Evolutionary conservation across 2,888 invertebrate species (phyloP).

Genomic region (Sinelater perroti): DNA sequence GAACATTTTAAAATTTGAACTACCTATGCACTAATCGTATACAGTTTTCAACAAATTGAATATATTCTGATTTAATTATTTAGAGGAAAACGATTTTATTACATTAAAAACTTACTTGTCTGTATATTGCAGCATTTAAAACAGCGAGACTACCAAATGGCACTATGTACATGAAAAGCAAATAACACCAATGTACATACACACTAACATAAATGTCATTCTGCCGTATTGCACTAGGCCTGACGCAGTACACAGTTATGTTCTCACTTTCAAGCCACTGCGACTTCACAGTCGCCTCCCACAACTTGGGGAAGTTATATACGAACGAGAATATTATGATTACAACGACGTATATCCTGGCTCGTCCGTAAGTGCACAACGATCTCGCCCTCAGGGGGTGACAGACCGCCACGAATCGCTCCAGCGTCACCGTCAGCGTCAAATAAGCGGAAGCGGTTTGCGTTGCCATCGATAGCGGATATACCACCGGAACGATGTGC

Average conservation of each 20-base stretch:
- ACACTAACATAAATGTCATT: conserved; percentile 80
- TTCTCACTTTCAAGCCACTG: conserved; percentile 62
- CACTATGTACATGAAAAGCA: conserved; percentile 92
- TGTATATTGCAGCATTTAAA: conserved; percentile 90
- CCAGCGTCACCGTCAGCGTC: conserved; percentile 87
- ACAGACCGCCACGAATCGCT: conserved; percentile 93
- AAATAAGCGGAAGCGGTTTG: conserved; percentile 96
- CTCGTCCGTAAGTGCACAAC: conserved; percentile 89
- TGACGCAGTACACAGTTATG: conserved; percentile 74
- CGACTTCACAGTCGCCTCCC: conserved; percentile 68
- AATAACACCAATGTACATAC: conserved; percentile 94
- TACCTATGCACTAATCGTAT: no score
- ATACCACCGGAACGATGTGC: conserved; percentile 80
- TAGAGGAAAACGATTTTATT: background rate
- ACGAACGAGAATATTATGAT: conserved; percentile 82
- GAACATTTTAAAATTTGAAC: no score
- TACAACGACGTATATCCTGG: conserved; percentile 82
- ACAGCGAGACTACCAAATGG: conserved; percentile 89
- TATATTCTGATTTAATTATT: no score
- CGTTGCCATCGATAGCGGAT: conserved; percentile 84
- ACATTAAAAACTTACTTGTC: conserved; percentile 68
- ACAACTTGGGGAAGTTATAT: conserved; percentile 86
- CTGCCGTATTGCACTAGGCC: conserved; percentile 73
- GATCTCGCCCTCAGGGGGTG: conserved; percentile 89
- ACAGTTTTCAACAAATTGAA: no score